A percentile compares a stretch with the other conserved stretches of the same genome.
Conservation (phyloP, 2,888 invertebrate genomes). For the Xanthorhoe spadicearia region DNA sequence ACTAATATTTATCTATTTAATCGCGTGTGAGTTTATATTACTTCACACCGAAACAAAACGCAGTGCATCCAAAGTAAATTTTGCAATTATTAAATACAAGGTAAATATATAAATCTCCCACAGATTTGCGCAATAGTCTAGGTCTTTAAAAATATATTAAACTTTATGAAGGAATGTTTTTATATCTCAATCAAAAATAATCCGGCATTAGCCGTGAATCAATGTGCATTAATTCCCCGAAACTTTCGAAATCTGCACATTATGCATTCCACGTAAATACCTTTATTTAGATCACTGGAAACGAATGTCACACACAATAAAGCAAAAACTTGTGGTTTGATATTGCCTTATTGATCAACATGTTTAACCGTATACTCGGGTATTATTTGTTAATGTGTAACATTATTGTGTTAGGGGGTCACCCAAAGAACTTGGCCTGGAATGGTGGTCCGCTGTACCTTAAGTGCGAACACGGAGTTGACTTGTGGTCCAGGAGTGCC, state of each 20-base stretch:
- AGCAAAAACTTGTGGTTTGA: conserved; percentile 28
- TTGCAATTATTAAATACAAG: not conserved
- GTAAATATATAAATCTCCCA: conserved; percentile 1
- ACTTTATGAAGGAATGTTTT: not conserved
- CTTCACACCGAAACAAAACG: conserved; percentile 10
- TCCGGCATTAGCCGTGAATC: conserved; percentile 18
- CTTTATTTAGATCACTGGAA: conserved; percentile 32
- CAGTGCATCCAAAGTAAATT: not conserved
- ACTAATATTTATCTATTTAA: not conserved
- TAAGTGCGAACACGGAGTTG: conserved; percentile 76
- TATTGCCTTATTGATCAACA: conserved; percentile 34
- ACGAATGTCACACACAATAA: conserved; percentile 23
- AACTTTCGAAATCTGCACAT: conserved; percentile 40
- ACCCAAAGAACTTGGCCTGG: conserved; percentile 72
- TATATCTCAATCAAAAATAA: conserved; percentile 21
- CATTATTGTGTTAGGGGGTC: conserved; percentile 41
- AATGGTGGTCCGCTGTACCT: conserved; percentile 72
- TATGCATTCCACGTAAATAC: conserved; percentile 38
- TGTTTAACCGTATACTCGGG: conserved; percentile 36
- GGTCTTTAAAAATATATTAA: not conserved
- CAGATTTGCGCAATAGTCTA: not conserved
- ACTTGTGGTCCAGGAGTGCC: conserved; percentile 79
- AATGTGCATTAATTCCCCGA: conserved; percentile 35
- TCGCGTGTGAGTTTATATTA: conserved; percentile 3
- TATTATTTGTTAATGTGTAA: conserved; percentile 35